Base-by-base conservation (phyloP, 2,797 vertebrate species). In the Enteromius mattozi region DNA sequence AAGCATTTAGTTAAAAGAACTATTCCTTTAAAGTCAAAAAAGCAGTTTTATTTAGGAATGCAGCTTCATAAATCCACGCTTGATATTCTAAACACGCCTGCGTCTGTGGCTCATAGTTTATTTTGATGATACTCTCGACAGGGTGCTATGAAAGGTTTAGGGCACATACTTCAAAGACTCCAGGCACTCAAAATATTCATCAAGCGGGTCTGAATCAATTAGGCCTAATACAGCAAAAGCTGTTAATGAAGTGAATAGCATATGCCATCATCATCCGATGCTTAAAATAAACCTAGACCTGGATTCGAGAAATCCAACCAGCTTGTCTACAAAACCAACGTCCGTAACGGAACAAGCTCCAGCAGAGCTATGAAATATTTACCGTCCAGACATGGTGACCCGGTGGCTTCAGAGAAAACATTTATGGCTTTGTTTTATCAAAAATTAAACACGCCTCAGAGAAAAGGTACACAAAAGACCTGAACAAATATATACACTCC, bases 381-480 rank as follows among this genome's bases (percentile, higher is more conserved):
- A 87, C 75, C 47, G 30, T 70, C 63, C 75, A 89, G 79, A 86
- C 81, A 54, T 59, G 47, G 72, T 82, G 86, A 81, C 81, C 82
- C 42, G 42, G 80, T 78, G 81, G 84, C 59, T 82, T 81, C 65
- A 82, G 37, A 70, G 74, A 78, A 86, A 85, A 87, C 83, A 82
- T 81, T 87, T 80, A 85, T 77, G 54, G 65, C 76, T 63, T 79
- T 24, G 86, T 86, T 87, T 87, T 80, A 87, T 87, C 69, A 89
- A 85, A 86, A 89, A 86, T 89, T 85, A 89, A 89, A 89, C 84
- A 75, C 9, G 69, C 27, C 54, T 79, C 59, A 63, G 81, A 78
- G 75, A 74, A 77, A 69, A 42, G 59, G 68, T 87, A 85, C 83
- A 89, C 65, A 85, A 54, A 72, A 54, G 77, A 56, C 75, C 82